Evolutionary conservation across 2,888 invertebrate species (phyloP).

Genomic region (Cataglyphis altisquamis): DNA sequence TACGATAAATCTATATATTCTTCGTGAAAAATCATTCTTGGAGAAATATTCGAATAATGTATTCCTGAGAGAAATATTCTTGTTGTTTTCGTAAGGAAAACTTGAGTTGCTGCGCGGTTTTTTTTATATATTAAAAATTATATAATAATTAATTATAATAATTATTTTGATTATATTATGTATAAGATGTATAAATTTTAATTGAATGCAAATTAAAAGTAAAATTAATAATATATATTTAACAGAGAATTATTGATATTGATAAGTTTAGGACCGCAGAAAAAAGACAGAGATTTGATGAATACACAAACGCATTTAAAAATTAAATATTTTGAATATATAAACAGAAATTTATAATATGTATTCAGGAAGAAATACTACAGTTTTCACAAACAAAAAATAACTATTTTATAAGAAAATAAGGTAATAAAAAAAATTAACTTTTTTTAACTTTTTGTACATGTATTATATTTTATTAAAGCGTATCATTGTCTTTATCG

Average conservation of each 20-base stretch:
- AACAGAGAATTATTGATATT: background rate
- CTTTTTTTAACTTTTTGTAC: background rate
- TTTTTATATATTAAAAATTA: background rate
- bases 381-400: background rate
- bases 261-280: background rate
- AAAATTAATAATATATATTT: background rate
- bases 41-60: background rate
- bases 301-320: background rate
- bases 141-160: background rate
- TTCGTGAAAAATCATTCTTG: background rate
- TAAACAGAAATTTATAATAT: background rate
- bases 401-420: background rate
- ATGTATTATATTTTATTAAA: background rate
- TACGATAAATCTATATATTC: background rate
- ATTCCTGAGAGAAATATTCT: background rate
- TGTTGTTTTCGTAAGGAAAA: background rate
- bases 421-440: background rate
- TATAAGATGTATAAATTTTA: background rate
- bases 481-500: background rate
- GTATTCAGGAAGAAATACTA: background rate
- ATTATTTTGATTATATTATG: background rate
- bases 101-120: background rate
- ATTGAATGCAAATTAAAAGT: conserved; percentile 8
- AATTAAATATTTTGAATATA: background rate
- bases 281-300: background rate